Evolutionary conservation across 1,140 invertebrate genomes (phyloP).

Genomic region (Drosophila biarmipes): DNA sequence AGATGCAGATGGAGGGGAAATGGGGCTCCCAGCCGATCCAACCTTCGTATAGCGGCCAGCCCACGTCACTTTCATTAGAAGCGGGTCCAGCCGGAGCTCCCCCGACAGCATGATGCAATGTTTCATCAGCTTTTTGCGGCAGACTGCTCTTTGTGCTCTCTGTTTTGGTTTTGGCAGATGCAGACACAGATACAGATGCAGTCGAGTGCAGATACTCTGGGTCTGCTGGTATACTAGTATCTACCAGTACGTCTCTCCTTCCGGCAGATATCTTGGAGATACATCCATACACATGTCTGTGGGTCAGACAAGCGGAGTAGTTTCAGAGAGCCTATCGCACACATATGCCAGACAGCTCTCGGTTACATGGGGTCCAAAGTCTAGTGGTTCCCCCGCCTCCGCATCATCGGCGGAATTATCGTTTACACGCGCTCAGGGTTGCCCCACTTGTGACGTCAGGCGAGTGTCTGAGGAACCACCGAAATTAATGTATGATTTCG

Average conservation of each 20-base stretch:
- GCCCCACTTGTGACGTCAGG: slow-evolving; percentile 43
- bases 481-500: slow-evolving; percentile 26
- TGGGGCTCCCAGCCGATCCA: slow-evolving; percentile 17
- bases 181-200: no score
- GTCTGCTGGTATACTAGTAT: neutral
- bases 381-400: slow-evolving; percentile 3
- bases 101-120: slow-evolving; percentile 70
- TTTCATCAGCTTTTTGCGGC: slow-evolving; percentile 67
- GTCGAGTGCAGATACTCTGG: slow-evolving; percentile 16
- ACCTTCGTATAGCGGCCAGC: slow-evolving; percentile 54
- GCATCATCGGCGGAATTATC: slow-evolving; percentile 11
- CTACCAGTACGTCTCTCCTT: neutral
- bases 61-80: slow-evolving; percentile 67
- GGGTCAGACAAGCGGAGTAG: slow-evolving; percentile 4
- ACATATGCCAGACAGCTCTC: slow-evolving; percentile 18
- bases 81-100: slow-evolving; percentile 20
- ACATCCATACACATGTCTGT: slow-evolving; percentile 11
- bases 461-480: slow-evolving; percentile 10
- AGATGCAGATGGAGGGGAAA: neutral
- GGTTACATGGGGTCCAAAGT: slow-evolving; percentile 34
- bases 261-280: slow-evolving; percentile 1
- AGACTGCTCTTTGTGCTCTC: slow-evolving; percentile 7
- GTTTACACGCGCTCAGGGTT: slow-evolving; percentile 40
- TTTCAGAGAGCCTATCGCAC: neutral
- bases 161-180: slow-evolving; percentile 38